These are phyloP conservation scores for Zelleria hepariella DNA, from an alignment of 2,888 invertebrate species.

Conservation along the genomic window DNA sequence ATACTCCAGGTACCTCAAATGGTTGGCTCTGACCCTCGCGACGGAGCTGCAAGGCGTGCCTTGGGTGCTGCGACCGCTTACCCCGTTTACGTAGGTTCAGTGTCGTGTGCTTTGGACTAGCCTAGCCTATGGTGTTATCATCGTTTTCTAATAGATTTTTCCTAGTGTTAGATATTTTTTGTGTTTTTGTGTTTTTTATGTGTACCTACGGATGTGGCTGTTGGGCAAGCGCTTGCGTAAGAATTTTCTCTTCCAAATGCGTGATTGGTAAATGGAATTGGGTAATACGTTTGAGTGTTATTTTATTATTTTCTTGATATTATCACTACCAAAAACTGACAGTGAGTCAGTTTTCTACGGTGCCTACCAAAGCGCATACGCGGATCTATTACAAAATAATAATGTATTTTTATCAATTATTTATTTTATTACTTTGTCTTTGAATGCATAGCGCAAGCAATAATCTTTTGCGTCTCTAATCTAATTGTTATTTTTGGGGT, in stretches of 20 bases:
- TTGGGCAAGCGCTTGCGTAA: background rate
- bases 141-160: background rate
- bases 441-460: too few relatives aligned
- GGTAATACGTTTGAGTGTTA: too few relatives aligned
- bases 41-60: constrained; percentile 47
- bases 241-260: background rate
- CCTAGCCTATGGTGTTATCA: background rate
- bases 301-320: too few relatives aligned
- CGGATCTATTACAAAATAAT: too few relatives aligned
- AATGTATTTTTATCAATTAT: too few relatives aligned
- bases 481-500: too few relatives aligned
- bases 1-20: constrained; percentile 62
- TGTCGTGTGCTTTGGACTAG: constrained; percentile 15
- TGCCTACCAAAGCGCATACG: too few relatives aligned
- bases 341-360: too few relatives aligned
- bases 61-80: constrained; percentile 39
- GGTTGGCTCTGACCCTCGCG: constrained; percentile 43
- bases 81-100: constrained; percentile 41
- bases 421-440: too few relatives aligned
- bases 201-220: background rate
- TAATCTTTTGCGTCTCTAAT: too few relatives aligned
- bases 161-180: background rate
- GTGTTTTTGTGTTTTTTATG: background rate
- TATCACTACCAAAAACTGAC: too few relatives aligned
- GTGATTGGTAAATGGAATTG: too few relatives aligned